phyloP scores from a whole-genome alignment of 2,888 invertebrate species.

The Elmis aenea region DNA sequence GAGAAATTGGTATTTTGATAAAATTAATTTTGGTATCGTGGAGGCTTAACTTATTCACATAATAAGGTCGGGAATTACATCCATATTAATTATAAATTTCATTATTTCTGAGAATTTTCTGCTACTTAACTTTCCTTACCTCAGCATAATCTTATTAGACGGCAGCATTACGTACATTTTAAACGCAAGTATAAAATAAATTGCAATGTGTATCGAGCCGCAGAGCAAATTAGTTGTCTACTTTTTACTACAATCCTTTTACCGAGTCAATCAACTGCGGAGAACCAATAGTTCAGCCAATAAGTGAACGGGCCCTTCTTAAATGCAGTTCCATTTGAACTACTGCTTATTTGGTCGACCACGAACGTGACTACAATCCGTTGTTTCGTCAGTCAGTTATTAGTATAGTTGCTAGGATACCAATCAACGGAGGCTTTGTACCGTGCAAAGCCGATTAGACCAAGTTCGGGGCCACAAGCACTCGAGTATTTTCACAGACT shows the following conservation, averaged over 20 bases:
- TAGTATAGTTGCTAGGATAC: conserved; percentile 23
- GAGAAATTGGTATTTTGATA: too few relatives aligned
- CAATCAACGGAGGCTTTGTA: conserved; percentile 18
- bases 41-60: too few relatives aligned
- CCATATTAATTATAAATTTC: too few relatives aligned
- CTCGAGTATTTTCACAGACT: conserved; percentile 8
- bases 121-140: too few relatives aligned
- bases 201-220: conserved; percentile 1
- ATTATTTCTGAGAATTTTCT: too few relatives aligned
- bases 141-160: too few relatives aligned
- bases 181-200: conserved; percentile 1
- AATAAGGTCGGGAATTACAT: too few relatives aligned
- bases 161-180: too few relatives aligned
- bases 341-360: conserved; percentile 3
- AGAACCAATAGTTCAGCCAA: conserved; percentile 2
- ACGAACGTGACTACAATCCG: conserved; percentile 22
- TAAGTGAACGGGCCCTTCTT: conserved; percentile 1
- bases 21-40: too few relatives aligned
- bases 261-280: conserved; percentile 5
- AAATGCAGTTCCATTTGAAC: neutral
- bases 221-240: conserved; percentile 2
- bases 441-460: conserved; percentile 22
- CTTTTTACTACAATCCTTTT: conserved; percentile 7
- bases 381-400: conserved; percentile 20
- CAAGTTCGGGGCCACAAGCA: conserved; percentile 11